phyloP scores from a whole-genome alignment of 2,888 invertebrate species.

The Coremacera marginata region DNA sequence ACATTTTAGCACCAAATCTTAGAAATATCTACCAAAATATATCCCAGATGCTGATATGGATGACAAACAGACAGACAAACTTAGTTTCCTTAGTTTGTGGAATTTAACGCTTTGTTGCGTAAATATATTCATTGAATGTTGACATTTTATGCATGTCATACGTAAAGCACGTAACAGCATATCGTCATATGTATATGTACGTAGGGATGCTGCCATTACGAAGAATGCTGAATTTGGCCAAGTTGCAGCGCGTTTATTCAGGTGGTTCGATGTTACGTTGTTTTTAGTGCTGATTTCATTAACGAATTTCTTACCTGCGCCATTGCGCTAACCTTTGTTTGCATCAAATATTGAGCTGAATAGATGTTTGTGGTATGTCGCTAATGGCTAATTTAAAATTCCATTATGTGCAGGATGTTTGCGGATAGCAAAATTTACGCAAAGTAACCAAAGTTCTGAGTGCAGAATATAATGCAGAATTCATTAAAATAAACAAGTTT shows the following conservation, averaged over 20 bases:
- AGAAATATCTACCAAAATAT: background rate
- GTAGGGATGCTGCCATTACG: background rate
- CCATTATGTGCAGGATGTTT: conserved; percentile 8
- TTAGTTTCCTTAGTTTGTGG: background rate
- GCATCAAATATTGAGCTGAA: conserved; percentile 15
- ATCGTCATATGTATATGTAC: background rate
- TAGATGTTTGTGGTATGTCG: background rate
- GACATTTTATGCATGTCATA: background rate
- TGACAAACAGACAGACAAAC: background rate
- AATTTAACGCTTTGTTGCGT: background rate
- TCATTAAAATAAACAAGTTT: background rate
- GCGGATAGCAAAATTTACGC: background rate
- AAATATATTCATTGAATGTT: conserved; percentile 2
- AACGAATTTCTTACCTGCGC: background rate
- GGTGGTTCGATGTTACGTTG: no score
- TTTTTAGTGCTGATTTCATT: no score
- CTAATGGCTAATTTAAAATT: conserved; percentile 19
- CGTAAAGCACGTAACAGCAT: background rate
- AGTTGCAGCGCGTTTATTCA: background rate
- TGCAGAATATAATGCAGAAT: background rate
- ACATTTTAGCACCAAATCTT: no score
- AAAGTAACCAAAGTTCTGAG: no score
- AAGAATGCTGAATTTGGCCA: background rate
- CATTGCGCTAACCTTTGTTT: conserved; percentile 4
- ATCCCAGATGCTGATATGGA: background rate